phyloP scores from a whole-genome alignment of 2,888 invertebrate species.

The Amaurobius ferox region DNA sequence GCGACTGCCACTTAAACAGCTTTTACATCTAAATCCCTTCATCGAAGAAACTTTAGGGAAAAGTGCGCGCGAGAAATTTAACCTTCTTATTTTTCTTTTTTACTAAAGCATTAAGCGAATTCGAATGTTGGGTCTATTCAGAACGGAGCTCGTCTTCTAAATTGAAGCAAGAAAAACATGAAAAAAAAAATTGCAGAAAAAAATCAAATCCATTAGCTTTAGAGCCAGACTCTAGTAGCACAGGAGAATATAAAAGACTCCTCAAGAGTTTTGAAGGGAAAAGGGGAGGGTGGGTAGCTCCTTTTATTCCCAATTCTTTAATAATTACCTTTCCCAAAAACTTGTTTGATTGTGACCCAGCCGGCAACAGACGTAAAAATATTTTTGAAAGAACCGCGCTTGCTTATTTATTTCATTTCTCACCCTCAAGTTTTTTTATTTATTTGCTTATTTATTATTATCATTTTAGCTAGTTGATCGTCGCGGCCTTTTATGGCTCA shows the following conservation, averaged over 20 bases:
- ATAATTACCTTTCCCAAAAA: slow-evolving; percentile 70
- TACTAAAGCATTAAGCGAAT: slow-evolving; percentile 24
- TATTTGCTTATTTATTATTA: slow-evolving; percentile 44
- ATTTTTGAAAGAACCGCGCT: slow-evolving; percentile 30
- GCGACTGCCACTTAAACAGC: slow-evolving; percentile 46
- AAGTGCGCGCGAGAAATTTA: not conserved
- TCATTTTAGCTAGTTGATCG: slow-evolving; percentile 69
- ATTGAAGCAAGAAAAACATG: slow-evolving; percentile 30
- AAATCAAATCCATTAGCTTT: slow-evolving; percentile 53
- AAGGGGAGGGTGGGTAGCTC: slow-evolving; percentile 8
- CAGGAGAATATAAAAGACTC: slow-evolving; percentile 59
- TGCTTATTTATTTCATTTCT: slow-evolving; percentile 55
- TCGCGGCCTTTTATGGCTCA: slow-evolving; percentile 47
- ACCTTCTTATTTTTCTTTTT: not conserved
- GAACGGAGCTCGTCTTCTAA: slow-evolving; percentile 22
- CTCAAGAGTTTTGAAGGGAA: slow-evolving; percentile 9
- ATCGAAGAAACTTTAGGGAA: not conserved
- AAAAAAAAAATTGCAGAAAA: slow-evolving; percentile 17
- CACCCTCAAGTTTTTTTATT: slow-evolving; percentile 17
- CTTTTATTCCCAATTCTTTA: slow-evolving; percentile 63
- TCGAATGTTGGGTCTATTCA: slow-evolving; percentile 36
- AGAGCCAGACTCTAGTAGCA: slow-evolving; percentile 28
- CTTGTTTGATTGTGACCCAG: slow-evolving; percentile 63
- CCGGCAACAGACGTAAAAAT: slow-evolving; percentile 54
- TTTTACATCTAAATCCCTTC: slow-evolving; percentile 67